Conservation (phyloP, 2,113 vertebrate species). For the Pimephales promelas region DNA sequence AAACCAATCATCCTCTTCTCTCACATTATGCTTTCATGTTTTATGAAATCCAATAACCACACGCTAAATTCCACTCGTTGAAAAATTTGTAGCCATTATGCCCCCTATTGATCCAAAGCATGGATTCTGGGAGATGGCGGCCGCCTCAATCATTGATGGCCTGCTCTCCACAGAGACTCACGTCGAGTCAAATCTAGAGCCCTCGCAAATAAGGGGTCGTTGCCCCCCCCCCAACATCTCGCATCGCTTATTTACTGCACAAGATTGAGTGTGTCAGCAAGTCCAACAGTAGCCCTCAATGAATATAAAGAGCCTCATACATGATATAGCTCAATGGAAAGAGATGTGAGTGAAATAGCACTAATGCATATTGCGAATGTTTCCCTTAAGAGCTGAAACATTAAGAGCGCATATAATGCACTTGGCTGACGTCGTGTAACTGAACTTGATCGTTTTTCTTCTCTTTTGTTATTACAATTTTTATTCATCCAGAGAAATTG, state of each 20-base stretch:
- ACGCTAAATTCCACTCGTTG: conserved; percentile 71
- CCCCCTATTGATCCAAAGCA: conserved; percentile 68
- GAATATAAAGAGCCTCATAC: conserved; percentile 44
- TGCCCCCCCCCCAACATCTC: conserved; percentile 39
- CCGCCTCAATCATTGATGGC: conserved; percentile 58
- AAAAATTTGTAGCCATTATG: conserved; percentile 73
- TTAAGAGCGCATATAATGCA: conserved; percentile 13
- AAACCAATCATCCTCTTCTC: conserved; percentile 53
- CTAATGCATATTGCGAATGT: conserved; percentile 5
- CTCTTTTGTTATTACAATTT: conserved; percentile 30
- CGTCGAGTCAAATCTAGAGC: conserved; percentile 41
- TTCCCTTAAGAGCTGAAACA: conserved; percentile 20
- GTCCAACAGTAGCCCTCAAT: conserved; percentile 27
- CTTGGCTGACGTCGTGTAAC: conserved; percentile 9
- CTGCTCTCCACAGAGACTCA: conserved; percentile 47
- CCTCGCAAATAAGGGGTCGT: conserved; percentile 45
- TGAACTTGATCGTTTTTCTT: conserved; percentile 31
- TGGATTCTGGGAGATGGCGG: conserved; percentile 51
- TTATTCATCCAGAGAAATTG: conserved; percentile 14
- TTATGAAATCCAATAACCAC: conserved; percentile 79
- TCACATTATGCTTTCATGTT: conserved; percentile 69
- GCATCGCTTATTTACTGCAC: conserved; percentile 15
- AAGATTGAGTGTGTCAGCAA: conserved; percentile 40
- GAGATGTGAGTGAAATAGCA: background rate
- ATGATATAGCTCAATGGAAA: conserved; percentile 37